Evolutionary conservation across 2,888 invertebrate species (phyloP).

Genomic region (Ypsolopha sequella): DNA sequence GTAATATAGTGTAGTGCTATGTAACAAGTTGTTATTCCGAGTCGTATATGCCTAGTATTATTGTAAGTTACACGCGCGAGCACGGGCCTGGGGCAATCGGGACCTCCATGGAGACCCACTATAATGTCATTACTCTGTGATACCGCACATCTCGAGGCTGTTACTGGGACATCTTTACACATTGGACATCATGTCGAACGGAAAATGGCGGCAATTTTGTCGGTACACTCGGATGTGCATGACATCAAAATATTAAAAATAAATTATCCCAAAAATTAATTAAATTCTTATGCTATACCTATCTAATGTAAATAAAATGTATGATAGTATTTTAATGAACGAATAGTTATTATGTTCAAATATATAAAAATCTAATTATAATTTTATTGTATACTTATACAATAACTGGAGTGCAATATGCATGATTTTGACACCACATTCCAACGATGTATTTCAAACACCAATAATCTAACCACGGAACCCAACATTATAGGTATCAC

Average conservation of each 20-base stretch:
- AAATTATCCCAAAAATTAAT: constrained; percentile 70
- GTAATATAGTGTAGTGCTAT: constrained; percentile 49
- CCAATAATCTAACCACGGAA: constrained; percentile 4
- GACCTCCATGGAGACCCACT: constrained; percentile 50
- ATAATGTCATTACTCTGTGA: constrained; percentile 70
- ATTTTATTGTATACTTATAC: constrained; percentile 8
- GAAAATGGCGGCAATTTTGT: constrained; percentile 1
- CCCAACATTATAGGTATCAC: not conserved
- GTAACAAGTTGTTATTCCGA: constrained; percentile 58
- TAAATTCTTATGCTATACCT: constrained; percentile 62
- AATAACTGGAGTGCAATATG: constrained; percentile 50
- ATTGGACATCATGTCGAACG: constrained; percentile 13
- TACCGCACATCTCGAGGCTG: constrained; percentile 46
- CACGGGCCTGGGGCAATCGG: constrained; percentile 69
- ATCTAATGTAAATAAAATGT: constrained; percentile 62
- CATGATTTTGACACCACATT: constrained; percentile 65
- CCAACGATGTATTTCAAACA: constrained; percentile 33
- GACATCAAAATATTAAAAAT: constrained; percentile 61
- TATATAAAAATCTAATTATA: constrained; percentile 36
- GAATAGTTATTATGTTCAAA: not conserved
- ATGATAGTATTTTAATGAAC: constrained; percentile 47
- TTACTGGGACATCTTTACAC: not conserved
- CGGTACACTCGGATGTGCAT: constrained; percentile 42
- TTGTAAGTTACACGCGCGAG: constrained; percentile 58
- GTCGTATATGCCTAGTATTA: constrained; percentile 62